These are phyloP conservation scores for Saguinus imperator DNA, from an alignment of 2,113 vertebrate genomes.

Conservation along the genomic window DNA sequence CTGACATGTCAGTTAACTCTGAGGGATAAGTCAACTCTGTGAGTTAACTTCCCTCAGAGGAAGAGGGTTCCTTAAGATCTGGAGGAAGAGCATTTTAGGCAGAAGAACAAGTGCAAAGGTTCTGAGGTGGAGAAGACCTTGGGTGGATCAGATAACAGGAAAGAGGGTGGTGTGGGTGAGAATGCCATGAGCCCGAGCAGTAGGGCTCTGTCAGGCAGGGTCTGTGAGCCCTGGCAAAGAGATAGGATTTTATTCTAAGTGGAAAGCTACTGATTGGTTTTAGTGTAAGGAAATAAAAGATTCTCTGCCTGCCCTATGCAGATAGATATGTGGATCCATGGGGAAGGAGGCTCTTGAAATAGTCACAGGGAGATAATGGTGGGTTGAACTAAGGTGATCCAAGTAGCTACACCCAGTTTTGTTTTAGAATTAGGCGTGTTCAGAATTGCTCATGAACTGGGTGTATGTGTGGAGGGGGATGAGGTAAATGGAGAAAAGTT, in stretches of 20 bases:
- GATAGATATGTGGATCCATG: neutral
- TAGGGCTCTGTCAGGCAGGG: neutral
- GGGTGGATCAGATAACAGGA: neutral
- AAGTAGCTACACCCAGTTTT: neutral
- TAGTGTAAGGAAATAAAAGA: neutral
- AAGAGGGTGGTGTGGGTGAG: neutral
- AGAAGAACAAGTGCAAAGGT: neutral
- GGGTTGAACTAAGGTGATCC: too few relatives aligned
- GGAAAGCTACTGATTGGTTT: neutral
- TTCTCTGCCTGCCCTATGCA: neutral
- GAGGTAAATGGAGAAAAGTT: neutral
- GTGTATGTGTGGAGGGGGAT: too few relatives aligned
- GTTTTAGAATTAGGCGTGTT: neutral
- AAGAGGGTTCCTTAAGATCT: neutral
- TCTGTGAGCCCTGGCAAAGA: neutral
- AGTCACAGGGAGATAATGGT: neutral
- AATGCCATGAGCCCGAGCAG: fast-evolving
- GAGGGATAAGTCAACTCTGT: neutral
- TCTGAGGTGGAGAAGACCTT: neutral
- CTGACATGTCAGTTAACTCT: neutral
- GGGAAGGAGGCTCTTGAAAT: neutral
- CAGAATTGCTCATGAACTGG: neutral
- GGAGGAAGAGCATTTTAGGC: neutral
- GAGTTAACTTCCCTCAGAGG: neutral
- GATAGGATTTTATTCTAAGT: neutral